Evolutionary conservation across 2,797 vertebrate species (phyloP), one percentile per base, ranked within the genome.

Genomic region (Zalophus californianus): DNA sequence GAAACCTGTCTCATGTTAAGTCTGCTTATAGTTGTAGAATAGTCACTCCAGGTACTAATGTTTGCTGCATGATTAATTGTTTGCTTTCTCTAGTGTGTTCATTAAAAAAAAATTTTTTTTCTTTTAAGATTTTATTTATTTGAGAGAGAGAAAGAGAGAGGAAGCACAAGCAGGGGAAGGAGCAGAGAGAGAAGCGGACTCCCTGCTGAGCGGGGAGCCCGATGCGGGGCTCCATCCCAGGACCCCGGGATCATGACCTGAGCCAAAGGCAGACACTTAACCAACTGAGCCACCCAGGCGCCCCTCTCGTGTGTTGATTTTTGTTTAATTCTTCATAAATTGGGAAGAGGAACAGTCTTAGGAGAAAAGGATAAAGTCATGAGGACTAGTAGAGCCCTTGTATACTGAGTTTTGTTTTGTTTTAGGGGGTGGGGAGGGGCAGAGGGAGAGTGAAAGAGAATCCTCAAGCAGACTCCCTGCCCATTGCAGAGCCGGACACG

Each of bases 321-420:
- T 89, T 94, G 83, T 66, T 93, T 91, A 88, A 73, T 85, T 91
- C 90, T 90, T 87, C 11, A 58, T 90, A 72, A 93, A 93, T 7
- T 92, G 54, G 73, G 54, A 73, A 94, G 52, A 91, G 79, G 79
- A 62, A 35, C 62, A 78, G 18, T 80, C 32, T 58, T 58, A 89
- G 70, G 90, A 60, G 58, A 21, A 77, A 87, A 82, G 25, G 8
- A 56, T 90, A 83, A 91, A 78, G 75, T 20, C 12, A 0, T 64
- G 32, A 10, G 56, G 2, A 92, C 41, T 90, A 10, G 66, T 82
- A 78, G 89, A 66, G 44, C 20, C 5, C 8, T 91, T 80, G 41
- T 73, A 27, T 15, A 85, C 54, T 85, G 86, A 73, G 50, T 89
- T 92, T 87, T 83, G 20, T 56, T 21, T 56, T 56, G 8, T 56